Evolutionary conservation across 2,888 invertebrate genomes (phyloP).

Genomic region (Mythimna lalbum): DNA sequence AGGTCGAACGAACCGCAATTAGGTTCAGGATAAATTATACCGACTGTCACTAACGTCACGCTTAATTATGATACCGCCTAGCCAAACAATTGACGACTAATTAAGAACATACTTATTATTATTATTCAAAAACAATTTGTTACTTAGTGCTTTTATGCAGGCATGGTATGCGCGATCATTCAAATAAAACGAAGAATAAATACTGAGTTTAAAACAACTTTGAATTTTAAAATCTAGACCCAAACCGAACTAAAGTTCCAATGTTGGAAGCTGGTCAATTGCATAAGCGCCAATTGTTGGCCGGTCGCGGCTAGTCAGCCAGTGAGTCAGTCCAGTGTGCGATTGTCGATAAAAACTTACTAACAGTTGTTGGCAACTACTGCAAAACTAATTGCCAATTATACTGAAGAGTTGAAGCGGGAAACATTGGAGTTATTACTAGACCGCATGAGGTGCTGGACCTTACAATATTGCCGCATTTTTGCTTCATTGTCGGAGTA

Average conservation of each 20-base stretch:
- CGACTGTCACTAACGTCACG: neutral
- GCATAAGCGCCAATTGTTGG: slow-evolving; percentile 82
- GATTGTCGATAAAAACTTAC: slow-evolving; percentile 75
- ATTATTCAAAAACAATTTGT: neutral
- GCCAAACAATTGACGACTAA: neutral
- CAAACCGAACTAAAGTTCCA: slow-evolving; percentile 52
- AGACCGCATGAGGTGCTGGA: slow-evolving; percentile 29
- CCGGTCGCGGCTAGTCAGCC: slow-evolving; percentile 71
- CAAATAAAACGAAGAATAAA: slow-evolving; percentile 8
- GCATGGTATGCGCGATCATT: neutral
- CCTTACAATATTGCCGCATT: slow-evolving; percentile 41
- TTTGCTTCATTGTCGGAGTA: slow-evolving; percentile 56
- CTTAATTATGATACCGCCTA: slow-evolving; percentile 1
- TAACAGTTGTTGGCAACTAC: slow-evolving; percentile 78
- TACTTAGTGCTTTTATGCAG: neutral
- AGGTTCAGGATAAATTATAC: slow-evolving; percentile 33
- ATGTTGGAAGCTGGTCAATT: slow-evolving; percentile 80
- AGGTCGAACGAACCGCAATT: slow-evolving; percentile 25
- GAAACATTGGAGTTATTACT: slow-evolving; percentile 42
- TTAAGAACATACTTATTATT: slow-evolving; percentile 1
- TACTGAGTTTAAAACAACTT: slow-evolving; percentile 8
- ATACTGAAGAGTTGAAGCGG: slow-evolving; percentile 57
- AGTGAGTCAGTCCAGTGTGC: slow-evolving; percentile 76
- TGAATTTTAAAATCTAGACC: slow-evolving; percentile 46
- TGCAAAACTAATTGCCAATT: slow-evolving; percentile 81